phyloP scores from a whole-genome alignment of 2,888 invertebrate genomes.

The Aspidiotus rigidus region DNA sequence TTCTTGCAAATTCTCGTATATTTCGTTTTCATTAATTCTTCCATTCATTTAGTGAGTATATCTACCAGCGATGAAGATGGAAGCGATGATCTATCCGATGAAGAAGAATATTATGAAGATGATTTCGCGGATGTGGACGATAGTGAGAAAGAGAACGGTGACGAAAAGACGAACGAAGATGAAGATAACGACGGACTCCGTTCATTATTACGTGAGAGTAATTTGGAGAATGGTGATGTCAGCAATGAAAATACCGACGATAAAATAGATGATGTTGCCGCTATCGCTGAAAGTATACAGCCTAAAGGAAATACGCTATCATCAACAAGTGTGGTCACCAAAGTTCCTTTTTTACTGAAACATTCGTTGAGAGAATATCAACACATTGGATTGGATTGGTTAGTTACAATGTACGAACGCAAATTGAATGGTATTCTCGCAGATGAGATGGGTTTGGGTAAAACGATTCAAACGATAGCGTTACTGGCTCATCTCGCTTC shows the following conservation, averaged over 20 bases:
- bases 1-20: background rate
- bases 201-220: conserved; percentile 10
- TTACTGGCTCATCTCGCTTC: conserved; percentile 87
- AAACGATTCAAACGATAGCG: conserved; percentile 95
- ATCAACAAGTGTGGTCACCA: conserved; percentile 83
- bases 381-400: conserved; percentile 94
- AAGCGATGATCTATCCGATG: conserved; percentile 33
- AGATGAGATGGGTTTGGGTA: conserved; percentile 95
- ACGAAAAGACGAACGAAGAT: conserved; percentile 38
- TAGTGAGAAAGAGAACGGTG: conserved; percentile 36
- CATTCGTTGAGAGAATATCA: conserved; percentile 89
- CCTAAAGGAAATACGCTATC: conserved; percentile 95
- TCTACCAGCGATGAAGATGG: conserved; percentile 41
- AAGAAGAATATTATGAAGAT: conserved; percentile 41
- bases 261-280: conserved; percentile 84
- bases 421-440: conserved; percentile 92
- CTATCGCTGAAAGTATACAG: conserved; percentile 89
- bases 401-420: conserved; percentile 90
- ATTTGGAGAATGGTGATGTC: conserved; percentile 24
- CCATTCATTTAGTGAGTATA: conserved; percentile 35
- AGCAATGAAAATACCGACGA: conserved; percentile 52
- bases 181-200: conserved; percentile 35
- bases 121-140: conserved; percentile 40
- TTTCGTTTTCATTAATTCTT: conserved; percentile 5
- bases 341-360: conserved; percentile 84